Base-by-base conservation (phyloP, 2,113 vertebrate genomes). In the Oenanthe melanoleuca region DNA sequence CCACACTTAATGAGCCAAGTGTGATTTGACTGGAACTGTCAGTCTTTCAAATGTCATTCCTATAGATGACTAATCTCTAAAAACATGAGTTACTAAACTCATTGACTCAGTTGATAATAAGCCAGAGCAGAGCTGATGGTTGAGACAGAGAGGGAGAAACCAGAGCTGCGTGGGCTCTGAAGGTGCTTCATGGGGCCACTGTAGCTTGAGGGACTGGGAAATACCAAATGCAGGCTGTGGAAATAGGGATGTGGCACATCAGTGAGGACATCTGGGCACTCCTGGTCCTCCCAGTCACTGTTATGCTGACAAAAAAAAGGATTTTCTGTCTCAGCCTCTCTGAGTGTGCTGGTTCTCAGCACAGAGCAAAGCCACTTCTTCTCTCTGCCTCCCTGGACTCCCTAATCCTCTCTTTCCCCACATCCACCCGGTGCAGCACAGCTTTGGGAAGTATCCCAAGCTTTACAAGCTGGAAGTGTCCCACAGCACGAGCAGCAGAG, bases 231-330 rank as follows among this genome's bases (percentile, higher is more conserved):
- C 53, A 44, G 49, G 75, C 34, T 8, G 0, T 5, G 55, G 23
- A 37, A 42, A 59, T 0, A 6, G 28, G 60, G n/a, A n/a, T n/a
- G 69, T 3, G 2, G 73, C 45, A 59, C 1, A 1, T 5, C 73
- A 29, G 8, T 2, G 56, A 50, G 81, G 57, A 31, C 44, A n/a
- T 8, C 92, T 81, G 5, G 2, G 31, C 57, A n/a, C n/a, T 19
- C 34, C 59, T 31, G 29, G 5, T 47, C 33, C 69, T 69, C 45
- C 2, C 5, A 52, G 69, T 6, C 0, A 0, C 34, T 25, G 33
- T 17, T 31, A 12, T 0, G 1, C 2, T 64, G 84, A 37, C 11
- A 52, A 50, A 56, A 57, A 26, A 24, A 12, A 59, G 28, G 26
- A 64, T 55, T 91, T 50, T 49, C 34, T 52, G 38, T 56, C 59